Evolutionary conservation across 2,888 invertebrate genomes (phyloP).

Genomic region (Agrochola litura): DNA sequence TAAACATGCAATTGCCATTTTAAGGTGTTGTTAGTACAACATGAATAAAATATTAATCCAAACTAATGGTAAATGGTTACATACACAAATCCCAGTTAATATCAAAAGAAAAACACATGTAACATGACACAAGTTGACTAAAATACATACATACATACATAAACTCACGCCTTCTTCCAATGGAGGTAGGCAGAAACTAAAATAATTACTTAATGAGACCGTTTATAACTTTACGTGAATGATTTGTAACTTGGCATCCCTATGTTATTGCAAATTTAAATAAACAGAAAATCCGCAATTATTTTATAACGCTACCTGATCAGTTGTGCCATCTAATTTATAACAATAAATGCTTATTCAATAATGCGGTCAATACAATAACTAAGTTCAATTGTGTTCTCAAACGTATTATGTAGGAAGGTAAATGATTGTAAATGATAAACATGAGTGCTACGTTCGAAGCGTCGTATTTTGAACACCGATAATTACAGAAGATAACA

Average conservation of each 20-base stretch:
- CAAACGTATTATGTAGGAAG: background rate
- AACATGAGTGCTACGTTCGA: constrained; percentile 4
- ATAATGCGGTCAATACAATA: background rate
- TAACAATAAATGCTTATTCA: background rate
- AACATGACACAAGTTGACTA: constrained; percentile 11
- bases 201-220: constrained; percentile 22
- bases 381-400: constrained; percentile 1
- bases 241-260: constrained; percentile 3
- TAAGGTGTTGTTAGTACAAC: constrained; percentile 9
- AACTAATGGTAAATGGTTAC: constrained; percentile 2
- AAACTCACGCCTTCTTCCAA: background rate
- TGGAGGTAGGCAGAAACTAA: constrained; percentile 16
- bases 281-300: background rate
- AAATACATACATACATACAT: constrained; percentile 7
- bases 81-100: constrained; percentile 41
- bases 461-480: background rate
- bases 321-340: constrained; percentile 34
- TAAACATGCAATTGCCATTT: background rate
- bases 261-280: background rate
- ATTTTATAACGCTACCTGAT: constrained; percentile 11
- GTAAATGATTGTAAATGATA: constrained; percentile 9
- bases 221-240: background rate
- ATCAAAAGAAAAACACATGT: constrained; percentile 17
- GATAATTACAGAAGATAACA: background rate
- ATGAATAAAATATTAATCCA: constrained; percentile 1